A percentile compares a stretch with the other conserved stretches of the same genome.
These are phyloP conservation scores for Scalopus aquaticus DNA, from an alignment of 2,113 vertebrate species.

Conservation along the genomic window DNA sequence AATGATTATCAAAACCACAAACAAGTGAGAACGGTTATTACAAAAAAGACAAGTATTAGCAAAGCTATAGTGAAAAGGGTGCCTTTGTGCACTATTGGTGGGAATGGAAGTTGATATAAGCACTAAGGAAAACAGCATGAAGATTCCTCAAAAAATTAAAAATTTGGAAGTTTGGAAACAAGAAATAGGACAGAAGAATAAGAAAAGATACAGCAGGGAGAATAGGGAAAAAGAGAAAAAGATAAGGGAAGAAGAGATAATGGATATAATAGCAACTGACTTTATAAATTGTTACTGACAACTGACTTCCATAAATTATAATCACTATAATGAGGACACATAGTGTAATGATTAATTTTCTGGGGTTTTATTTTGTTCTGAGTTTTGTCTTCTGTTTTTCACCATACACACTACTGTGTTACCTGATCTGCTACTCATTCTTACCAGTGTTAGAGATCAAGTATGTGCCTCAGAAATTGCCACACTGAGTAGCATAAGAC, in stretches of 20 bases:
- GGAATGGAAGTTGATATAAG: background rate
- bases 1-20: background rate
- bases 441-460: background rate
- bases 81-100: background rate
- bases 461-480: background rate
- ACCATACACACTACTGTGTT: background rate
- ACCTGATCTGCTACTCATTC: background rate
- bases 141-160: background rate
- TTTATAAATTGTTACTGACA: background rate
- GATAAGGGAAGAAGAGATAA: background rate
- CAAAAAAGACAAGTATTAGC: background rate
- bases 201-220: background rate
- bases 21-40: background rate
- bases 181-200: background rate
- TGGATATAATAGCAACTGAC: background rate
- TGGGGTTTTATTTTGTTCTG: background rate
- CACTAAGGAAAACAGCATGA: background rate
- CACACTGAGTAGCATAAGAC: background rate
- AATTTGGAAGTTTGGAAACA: background rate
- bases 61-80: background rate
- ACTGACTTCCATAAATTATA: background rate
- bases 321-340: background rate
- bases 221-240: background rate
- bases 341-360: background rate
- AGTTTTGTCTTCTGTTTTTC: conserved; percentile 18